phyloP scores from a whole-genome alignment of 2,797 vertebrate genomes.

The Pseudotriccus pelzelni region DNA sequence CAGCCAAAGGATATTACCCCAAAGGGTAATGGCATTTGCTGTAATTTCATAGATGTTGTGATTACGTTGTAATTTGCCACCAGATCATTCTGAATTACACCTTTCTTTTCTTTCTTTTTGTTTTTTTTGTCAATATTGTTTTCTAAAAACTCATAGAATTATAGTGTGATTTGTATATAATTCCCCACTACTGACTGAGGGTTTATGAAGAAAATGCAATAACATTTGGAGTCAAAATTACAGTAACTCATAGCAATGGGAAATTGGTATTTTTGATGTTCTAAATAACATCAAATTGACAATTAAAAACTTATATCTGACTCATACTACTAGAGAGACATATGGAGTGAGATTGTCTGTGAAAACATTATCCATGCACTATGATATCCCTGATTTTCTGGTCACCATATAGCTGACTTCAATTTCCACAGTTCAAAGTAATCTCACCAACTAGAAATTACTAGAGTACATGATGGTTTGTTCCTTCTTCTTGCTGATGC shows the following conservation, averaged over 20 bases:
- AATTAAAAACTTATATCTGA: not conserved
- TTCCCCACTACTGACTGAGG: not conserved
- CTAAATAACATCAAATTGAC: not conserved
- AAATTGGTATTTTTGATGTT: not conserved
- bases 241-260: not conserved
- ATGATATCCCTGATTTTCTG: not conserved
- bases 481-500: not conserved
- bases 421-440: not conserved
- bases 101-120: not conserved
- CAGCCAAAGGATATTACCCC: not conserved
- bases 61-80: not conserved
- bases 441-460: not conserved
- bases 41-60: not conserved
- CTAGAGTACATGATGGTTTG: not conserved
- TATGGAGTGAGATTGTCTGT: not conserved
- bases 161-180: not conserved
- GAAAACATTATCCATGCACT: not conserved
- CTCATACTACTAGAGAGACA: not conserved
- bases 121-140: not conserved
- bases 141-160: not conserved
- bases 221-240: not conserved
- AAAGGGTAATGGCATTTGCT: not conserved
- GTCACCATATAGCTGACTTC: rapidly evolving
- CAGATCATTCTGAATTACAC: not conserved
- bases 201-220: not conserved